Percentiles rank a stretch among this genome's conserved stretches.
phyloP scores from a whole-genome alignment of 2,113 vertebrate species.

The Campylomormyrus tamandua region DNA sequence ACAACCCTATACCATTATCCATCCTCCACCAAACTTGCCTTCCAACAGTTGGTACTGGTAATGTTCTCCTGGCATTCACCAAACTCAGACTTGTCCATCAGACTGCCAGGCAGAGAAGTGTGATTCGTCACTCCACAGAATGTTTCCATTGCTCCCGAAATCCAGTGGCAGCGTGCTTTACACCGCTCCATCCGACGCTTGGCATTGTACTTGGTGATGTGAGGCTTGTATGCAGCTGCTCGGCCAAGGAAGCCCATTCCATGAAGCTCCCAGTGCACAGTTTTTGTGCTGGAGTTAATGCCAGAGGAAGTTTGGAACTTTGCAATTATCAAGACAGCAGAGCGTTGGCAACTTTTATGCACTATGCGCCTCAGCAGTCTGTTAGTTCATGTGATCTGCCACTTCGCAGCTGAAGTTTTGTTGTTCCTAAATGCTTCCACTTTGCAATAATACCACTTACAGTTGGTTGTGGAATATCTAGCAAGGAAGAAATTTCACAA shows the following conservation, averaged over 20 bases:
- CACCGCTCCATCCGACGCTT: neutral
- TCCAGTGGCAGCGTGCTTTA: too few species aligned
- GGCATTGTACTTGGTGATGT: neutral
- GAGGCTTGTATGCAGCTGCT: neutral
- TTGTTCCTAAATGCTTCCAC: neutral
- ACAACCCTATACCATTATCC: too few species aligned
- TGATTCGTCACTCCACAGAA: too few species aligned
- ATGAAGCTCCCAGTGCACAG: neutral
- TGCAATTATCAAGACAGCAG: neutral
- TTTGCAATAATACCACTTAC: neutral
- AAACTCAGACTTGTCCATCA: too few species aligned
- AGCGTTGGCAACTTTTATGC: neutral
- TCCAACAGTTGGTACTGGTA: too few species aligned
- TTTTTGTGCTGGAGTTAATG: neutral
- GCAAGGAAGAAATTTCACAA: neutral
- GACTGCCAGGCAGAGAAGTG: too few species aligned
- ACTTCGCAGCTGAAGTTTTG: neutral
- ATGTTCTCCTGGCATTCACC: too few species aligned
- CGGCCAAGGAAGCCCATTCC: neutral
- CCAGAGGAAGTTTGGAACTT: neutral
- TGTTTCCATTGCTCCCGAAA: too few species aligned
- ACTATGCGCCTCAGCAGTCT: neutral
- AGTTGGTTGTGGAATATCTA: neutral
- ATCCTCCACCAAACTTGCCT: too few species aligned
- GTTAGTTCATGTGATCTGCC: neutral